phyloP scores from a whole-genome alignment of 2,113 vertebrate genomes.

The Phalacrocorax carbo region DNA sequence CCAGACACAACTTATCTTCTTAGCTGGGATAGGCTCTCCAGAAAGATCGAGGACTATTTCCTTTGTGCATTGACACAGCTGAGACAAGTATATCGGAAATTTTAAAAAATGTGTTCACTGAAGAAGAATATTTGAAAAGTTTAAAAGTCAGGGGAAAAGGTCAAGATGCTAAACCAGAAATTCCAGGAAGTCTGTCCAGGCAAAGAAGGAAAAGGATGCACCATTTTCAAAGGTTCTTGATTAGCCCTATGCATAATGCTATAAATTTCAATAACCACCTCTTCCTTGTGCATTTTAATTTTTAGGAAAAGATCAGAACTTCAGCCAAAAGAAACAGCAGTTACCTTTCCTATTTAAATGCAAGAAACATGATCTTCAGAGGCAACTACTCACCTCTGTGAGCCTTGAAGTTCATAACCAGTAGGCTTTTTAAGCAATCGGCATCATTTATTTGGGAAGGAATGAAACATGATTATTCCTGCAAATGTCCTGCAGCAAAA shows the following conservation, averaged over 20 bases:
- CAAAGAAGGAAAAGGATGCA: background rate
- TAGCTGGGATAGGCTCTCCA: background rate
- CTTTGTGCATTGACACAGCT: background rate
- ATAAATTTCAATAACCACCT: background rate
- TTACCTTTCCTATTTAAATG: background rate
- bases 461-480: background rate
- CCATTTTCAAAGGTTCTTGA: background rate
- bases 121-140: background rate
- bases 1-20: background rate
- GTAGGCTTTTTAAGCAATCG: background rate
- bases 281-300: background rate
- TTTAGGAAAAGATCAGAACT: background rate
- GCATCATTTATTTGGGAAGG: background rate
- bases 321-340: background rate
- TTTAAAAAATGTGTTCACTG: background rate
- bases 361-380: background rate
- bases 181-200: background rate
- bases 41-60: background rate
- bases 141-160: background rate
- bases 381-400: background rate
- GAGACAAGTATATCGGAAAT: background rate
- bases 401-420: background rate
- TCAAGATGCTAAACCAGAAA: background rate
- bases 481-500: accelerated
- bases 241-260: background rate